These are phyloP conservation scores for Danio rerio DNA, from an alignment of 2,113 vertebrate genomes.

Conservation along the genomic window GRCz12tu NC_133182.1:76105501-76106000, in stretches of 20 bases:
- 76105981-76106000: neutral
- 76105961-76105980: neutral
- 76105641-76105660: constrained; percentile 59
- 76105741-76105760: constrained; percentile 32
- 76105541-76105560: constrained; percentile 60
- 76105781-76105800: neutral
- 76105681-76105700: constrained; percentile 60
- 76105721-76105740: no score
- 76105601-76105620: constrained; percentile 49
- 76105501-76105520: constrained; percentile 66
- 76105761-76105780: constrained; percentile 31
- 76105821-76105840: constrained; percentile 38
- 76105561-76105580: constrained; percentile 49
- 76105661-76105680: constrained; percentile 55
- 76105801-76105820: neutral
- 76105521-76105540: constrained; percentile 70
- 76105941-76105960: neutral
- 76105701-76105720: constrained; percentile 59
- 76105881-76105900: constrained; percentile 21
- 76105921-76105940: neutral
- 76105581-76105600: constrained; percentile 60
- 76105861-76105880: constrained; percentile 29
- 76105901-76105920: neutral
- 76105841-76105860: constrained; percentile 22
- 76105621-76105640: constrained; percentile 65